phyloP scores from a whole-genome alignment of 1,140 invertebrate species.

The Ceratoteleas bidentatus region DNA sequence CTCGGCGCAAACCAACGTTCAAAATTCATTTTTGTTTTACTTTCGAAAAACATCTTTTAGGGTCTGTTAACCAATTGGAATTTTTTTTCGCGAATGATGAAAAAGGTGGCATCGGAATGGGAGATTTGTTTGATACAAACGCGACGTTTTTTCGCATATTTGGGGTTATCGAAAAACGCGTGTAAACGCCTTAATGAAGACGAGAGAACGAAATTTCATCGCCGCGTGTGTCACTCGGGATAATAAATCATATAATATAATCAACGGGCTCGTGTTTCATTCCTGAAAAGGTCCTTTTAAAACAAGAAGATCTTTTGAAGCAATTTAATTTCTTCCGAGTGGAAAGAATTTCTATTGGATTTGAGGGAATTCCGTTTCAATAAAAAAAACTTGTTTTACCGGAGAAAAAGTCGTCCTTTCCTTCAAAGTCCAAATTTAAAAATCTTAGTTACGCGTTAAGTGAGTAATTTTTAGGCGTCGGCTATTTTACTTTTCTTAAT shows the following conservation, averaged over 20 bases:
- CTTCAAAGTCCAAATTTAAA: slow-evolving; percentile 54
- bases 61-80: slow-evolving; percentile 2
- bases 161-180: slow-evolving; percentile 1
- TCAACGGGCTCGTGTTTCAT: slow-evolving; percentile 54
- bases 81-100: slow-evolving; percentile 14
- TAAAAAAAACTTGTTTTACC: slow-evolving; percentile 58
- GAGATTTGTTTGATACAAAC: slow-evolving; percentile 5
- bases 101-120: slow-evolving; percentile 9
- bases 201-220: slow-evolving; percentile 24
- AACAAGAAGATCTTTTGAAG: slow-evolving; percentile 64
- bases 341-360: slow-evolving; percentile 64
- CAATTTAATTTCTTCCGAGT: slow-evolving; percentile 63
- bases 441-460: slow-evolving; percentile 39
- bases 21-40: slow-evolving; percentile 9
- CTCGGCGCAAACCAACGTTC: slow-evolving; percentile 12
- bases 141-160: slow-evolving; percentile 17
- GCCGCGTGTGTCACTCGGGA: slow-evolving; percentile 26
- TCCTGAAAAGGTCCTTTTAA: slow-evolving; percentile 49
- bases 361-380: slow-evolving; percentile 56
- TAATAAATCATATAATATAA: slow-evolving; percentile 57
- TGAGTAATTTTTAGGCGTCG: slow-evolving; percentile 41
- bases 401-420: slow-evolving; percentile 34
- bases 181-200: slow-evolving; percentile 28
- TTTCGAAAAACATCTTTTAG: slow-evolving; percentile 14
- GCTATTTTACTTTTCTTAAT: slow-evolving; percentile 22